Base-by-base conservation (phyloP, 2,888 invertebrate species). In the Archaeoteleia sp. region DNA sequence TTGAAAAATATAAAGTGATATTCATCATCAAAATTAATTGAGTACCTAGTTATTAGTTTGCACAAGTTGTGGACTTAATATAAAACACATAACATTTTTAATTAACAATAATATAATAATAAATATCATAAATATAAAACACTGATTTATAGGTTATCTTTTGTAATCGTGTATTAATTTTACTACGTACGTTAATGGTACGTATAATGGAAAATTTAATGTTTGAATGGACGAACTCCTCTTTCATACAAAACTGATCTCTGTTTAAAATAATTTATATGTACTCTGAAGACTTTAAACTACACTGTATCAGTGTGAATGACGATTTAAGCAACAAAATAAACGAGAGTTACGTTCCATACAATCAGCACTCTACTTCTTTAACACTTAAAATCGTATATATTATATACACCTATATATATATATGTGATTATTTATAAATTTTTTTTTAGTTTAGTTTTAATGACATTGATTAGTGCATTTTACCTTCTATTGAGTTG, bases 231-330 rank as follows among this genome's bases (percentile, higher is more conserved):
- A 20, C 39, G 10, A 39, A 39, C 12, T 7, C 25, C 23, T 12
- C 40, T 40, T 40, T 40, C 40, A 10, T 10, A 40, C 23, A 40
- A 40, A 40, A 40, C 23, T 23, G 40, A 40, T 40, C 20, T 40
- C 25, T 10, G 40, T 40, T 40, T 40, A 40, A 40, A 40, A 40
- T 40, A 40, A 40, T 40, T 40, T 40, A 40, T 40, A 23, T 23
- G 12, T 23, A 40, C 40, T 40, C n/a, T 12, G 12, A 40, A 40
- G 40, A 10, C 6, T 32, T 13, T 40, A 40, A 40, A 40, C 40
- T 40, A 25, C 23, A 25, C 25, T 10, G 20, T 9, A 7, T 2
- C 9, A 40, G 23, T 23, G 12, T 10, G 25, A 12, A 40, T 23
- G 12, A 10, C 23, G 40, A 40, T 40, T 40, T 40, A 12, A 40